Percentiles rank a stretch among this genome's conserved stretches.
Conservation (phyloP, 2,113 vertebrate species). For the Lanius ludovicianus region DNA sequence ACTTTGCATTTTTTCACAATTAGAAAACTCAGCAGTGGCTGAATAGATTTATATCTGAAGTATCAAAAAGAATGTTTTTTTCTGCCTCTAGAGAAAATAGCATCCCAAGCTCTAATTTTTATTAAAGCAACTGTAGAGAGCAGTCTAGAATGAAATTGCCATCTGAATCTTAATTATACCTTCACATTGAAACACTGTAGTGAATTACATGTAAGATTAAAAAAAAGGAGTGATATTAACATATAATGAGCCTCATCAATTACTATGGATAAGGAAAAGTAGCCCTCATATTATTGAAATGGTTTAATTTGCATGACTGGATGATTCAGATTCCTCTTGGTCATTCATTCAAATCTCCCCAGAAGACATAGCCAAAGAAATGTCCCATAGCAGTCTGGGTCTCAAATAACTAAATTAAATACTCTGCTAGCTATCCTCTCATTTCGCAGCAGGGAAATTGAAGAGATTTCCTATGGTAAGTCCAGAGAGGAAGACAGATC, state of each 20-base stretch:
- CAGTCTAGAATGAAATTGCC: slow-evolving; percentile 58
- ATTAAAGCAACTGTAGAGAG: slow-evolving; percentile 44
- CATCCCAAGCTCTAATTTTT: slow-evolving; percentile 37
- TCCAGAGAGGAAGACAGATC: neutral
- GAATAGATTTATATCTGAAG: neutral
- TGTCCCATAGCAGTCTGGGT: neutral
- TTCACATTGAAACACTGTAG: slow-evolving; percentile 43
- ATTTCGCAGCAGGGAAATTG: neutral
- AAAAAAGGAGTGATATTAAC: slow-evolving; percentile 61
- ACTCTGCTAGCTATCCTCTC: neutral
- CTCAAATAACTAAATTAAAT: slow-evolving; percentile 43
- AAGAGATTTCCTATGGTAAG: neutral
- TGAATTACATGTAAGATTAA: slow-evolving; percentile 43
- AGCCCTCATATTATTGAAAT: slow-evolving; percentile 50
- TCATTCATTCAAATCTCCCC: slow-evolving; percentile 47
- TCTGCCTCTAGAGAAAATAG: slow-evolving; percentile 12
- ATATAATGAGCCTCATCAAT: slow-evolving; percentile 69
- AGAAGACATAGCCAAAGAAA: slow-evolving; percentile 20
- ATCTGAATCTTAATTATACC: slow-evolving; percentile 63
- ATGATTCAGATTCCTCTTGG: slow-evolving; percentile 45
- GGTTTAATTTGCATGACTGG: slow-evolving; percentile 55
- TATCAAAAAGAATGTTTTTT: slow-evolving; percentile 10
- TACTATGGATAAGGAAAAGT: slow-evolving; percentile 56
- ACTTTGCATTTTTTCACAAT: neutral
- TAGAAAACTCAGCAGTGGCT: slow-evolving; percentile 15